phyloP scores from a whole-genome alignment of 2,113 vertebrate genomes.

The Mixornis gularis region DNA sequence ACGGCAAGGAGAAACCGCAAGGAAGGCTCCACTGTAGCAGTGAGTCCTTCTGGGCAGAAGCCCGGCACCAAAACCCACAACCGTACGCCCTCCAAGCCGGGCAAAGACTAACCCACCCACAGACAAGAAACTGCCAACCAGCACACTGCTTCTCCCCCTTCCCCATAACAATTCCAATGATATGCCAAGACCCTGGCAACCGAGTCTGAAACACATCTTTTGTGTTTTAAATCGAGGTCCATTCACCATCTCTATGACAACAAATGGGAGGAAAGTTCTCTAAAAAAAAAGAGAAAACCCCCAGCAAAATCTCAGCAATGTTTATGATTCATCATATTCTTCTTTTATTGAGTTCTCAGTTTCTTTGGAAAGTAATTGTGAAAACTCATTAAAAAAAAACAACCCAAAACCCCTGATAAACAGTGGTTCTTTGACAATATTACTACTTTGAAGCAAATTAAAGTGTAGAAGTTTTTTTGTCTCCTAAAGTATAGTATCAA shows the following conservation, averaged over 20 bases:
- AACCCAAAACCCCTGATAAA: neutral
- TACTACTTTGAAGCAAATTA: neutral
- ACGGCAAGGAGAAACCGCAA: neutral
- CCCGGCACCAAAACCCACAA: neutral
- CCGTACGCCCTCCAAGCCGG: accelerated
- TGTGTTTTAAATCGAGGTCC: neutral
- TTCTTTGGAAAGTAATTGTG: neutral
- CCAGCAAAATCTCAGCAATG: neutral
- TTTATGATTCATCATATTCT: neutral
- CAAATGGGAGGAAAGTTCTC: neutral
- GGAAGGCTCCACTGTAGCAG: neutral
- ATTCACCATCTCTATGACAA: neutral
- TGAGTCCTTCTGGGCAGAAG: neutral
- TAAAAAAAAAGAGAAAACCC: neutral
- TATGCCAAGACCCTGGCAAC: neutral
- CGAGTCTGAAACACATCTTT: too few relatives aligned
- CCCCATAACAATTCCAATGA: neutral
- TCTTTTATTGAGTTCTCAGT: neutral
- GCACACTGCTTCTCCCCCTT: neutral
- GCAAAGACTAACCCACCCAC: neutral
- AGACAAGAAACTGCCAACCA: neutral
- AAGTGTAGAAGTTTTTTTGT: neutral
- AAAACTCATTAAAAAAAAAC: neutral
- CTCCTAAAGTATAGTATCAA: neutral
- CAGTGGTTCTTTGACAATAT: neutral